phyloP scores from a whole-genome alignment of 2,888 invertebrate species.

The Brenthis hecate region DNA sequence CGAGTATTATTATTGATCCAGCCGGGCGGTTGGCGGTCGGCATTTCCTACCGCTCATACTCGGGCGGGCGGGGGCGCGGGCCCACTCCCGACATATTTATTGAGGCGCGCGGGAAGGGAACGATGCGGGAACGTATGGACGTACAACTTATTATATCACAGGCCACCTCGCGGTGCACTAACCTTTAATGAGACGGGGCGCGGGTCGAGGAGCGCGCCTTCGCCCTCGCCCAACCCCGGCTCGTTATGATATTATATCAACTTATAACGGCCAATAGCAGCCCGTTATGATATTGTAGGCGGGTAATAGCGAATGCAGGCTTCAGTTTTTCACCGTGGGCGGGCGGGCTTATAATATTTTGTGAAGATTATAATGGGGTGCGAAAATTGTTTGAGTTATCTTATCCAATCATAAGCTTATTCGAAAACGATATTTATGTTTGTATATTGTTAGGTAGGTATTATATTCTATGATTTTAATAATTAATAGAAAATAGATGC shows the following conservation, averaged over 20 bases:
- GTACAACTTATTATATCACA: slow-evolving; percentile 74
- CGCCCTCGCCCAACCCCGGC: slow-evolving; percentile 78
- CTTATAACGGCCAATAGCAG: slow-evolving; percentile 79
- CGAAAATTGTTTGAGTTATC: slow-evolving; percentile 46
- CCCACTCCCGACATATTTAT: slow-evolving; percentile 72
- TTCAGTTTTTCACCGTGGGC: slow-evolving; percentile 72
- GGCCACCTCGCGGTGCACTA: slow-evolving; percentile 67
- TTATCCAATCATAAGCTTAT: slow-evolving; percentile 45
- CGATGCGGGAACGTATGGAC: slow-evolving; percentile 58
- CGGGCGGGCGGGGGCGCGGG: slow-evolving; percentile 56
- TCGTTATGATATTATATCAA: slow-evolving; percentile 86
- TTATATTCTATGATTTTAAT: background rate
- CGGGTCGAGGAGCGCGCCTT: slow-evolving; percentile 62
- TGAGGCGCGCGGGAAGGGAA: slow-evolving; percentile 61
- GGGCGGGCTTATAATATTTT: slow-evolving; percentile 78
- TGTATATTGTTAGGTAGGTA: slow-evolving; percentile 2
- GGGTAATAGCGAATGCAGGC: slow-evolving; percentile 64
- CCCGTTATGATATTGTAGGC: slow-evolving; percentile 82
- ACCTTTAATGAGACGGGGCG: slow-evolving; percentile 66
- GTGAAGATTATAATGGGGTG: slow-evolving; percentile 77
- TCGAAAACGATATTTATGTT: slow-evolving; percentile 22
- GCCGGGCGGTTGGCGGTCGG: slow-evolving; percentile 69
- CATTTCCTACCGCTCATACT: slow-evolving; percentile 78
- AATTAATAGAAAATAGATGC: background rate
- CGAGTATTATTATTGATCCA: slow-evolving; percentile 83